These are phyloP conservation scores for Catharus bicknelli DNA, from an alignment of 2,113 vertebrate species.

Conservation along the genomic window DNA sequence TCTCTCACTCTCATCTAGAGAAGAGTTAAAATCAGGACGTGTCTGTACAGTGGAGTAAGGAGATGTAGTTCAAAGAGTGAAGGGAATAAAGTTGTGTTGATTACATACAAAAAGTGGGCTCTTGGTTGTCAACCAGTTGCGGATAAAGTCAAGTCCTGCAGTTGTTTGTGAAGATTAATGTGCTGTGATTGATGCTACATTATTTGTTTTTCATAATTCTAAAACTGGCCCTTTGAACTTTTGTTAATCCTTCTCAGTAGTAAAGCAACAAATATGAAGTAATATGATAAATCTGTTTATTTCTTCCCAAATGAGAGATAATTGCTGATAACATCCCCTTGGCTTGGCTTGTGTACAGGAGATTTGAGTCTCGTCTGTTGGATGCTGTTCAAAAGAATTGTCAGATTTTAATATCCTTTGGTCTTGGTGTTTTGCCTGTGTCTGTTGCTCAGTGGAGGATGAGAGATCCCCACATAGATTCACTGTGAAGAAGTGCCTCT, in stretches of 20 bases:
- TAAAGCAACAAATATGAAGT: background rate
- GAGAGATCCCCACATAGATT: background rate
- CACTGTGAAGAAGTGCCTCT: background rate
- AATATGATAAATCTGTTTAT: background rate
- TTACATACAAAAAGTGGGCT: background rate
- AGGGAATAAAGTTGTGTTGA: background rate
- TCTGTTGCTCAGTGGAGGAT: background rate
- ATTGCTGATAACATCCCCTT: background rate
- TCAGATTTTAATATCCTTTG: background rate
- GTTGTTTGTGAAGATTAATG: background rate
- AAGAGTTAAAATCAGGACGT: background rate
- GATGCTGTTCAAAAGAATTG: background rate
- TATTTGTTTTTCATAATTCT: background rate
- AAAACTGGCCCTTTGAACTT: background rate
- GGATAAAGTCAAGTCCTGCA: background rate
- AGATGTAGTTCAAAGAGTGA: background rate
- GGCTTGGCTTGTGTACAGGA: background rate
- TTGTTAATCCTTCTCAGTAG: background rate
- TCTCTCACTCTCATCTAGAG: background rate
- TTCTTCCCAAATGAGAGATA: background rate
- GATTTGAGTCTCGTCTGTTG: background rate
- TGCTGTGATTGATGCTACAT: background rate
- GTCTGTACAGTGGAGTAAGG: background rate
- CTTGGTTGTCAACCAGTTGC: background rate
- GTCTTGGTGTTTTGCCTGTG: background rate